Evolutionary conservation across 2,888 invertebrate species (phyloP), one percentile per base, ranked within the genome.

Genomic region (Eretmocerus hayati): DNA sequence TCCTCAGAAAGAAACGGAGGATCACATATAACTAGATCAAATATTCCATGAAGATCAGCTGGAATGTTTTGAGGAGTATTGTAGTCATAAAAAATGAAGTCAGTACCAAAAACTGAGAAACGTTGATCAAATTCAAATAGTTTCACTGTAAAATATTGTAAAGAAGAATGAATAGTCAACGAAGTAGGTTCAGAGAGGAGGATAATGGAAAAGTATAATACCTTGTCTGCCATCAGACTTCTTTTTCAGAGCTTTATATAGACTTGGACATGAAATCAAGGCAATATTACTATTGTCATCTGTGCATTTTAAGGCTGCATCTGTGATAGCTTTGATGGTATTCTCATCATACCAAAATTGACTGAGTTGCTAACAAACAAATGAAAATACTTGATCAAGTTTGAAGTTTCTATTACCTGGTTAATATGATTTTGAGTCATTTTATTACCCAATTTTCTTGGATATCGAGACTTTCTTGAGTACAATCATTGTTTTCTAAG

Each of bases 341-440:
- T 76, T 69, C 33, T 88, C 84, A 62, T 87, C 84, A 65, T 97
- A 97, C 96, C 96, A 97, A 75, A 97, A 96, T 73, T 96, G 96
- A 65, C 94, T 94, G 33, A 96, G 74, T 90, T 96, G 92, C 94
- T 92, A 71, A 8, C 75, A 54, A 46, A 61, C 57, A 37, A 36
- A n/a, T 33, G 16, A 19, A 5, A 19, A 18, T 36, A 13, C n/a
- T n/a, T n/a, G n/a, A n/a, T n/a, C n/a, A n/a, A n/a, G n/a, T n/a
- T n/a, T n/a, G n/a, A n/a, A 39, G 9, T 36, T 18, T 35, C 41
- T 33, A 36, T 18, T 15, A 23, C 32, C 32, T 15, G n/a, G 13
- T 33, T 32, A 9, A 1, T 37, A 36, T 46, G 55, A 57, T 9
- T 5, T n/a, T 13, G 15, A 61, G n/a, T n/a, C n/a, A n/a, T n/a